Conservation (phyloP, 2,888 invertebrate genomes). For the Phortica magna region DNA sequence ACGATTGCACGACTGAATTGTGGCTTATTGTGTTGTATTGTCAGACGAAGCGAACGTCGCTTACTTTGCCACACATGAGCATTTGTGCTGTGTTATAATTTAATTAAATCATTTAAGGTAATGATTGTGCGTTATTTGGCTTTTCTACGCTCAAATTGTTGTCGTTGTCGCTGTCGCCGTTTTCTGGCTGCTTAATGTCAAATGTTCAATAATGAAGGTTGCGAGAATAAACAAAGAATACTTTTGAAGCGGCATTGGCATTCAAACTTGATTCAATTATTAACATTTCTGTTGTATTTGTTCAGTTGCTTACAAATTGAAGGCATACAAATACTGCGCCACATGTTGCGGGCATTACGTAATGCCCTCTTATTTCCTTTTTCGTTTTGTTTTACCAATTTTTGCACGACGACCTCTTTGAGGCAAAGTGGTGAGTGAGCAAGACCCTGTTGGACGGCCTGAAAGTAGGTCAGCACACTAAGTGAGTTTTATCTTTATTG, state of each 20-base stretch:
- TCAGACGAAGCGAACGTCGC: not conserved
- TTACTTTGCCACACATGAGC: constrained; percentile 11
- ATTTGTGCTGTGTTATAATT: constrained; percentile 35
- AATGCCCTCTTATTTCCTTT: not conserved
- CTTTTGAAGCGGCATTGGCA: not conserved
- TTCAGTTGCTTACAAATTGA: constrained; percentile 13
- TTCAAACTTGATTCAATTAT: not conserved
- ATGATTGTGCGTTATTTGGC: constrained; percentile 68
- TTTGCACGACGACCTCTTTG: constrained; percentile 5
- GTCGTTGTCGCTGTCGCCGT: not conserved
- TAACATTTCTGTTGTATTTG: not conserved
- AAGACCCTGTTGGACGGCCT: constrained; percentile 22
- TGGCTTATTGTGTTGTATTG: not conserved
- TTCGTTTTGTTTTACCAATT: not conserved
- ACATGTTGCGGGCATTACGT: constrained; percentile 23
- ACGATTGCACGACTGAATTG: not conserved
- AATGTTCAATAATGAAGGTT: constrained; percentile 13
- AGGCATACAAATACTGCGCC: constrained; percentile 8
- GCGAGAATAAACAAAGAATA: not conserved
- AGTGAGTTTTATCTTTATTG: not conserved
- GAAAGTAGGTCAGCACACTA: constrained; percentile 31
- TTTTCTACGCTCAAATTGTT: not conserved
- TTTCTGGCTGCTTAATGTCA: not conserved
- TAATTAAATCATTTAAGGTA: constrained; percentile 72
- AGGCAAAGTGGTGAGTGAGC: not conserved